Evolutionary conservation across 2,888 invertebrate genomes (phyloP).

Genomic region (Lampropteryx suffumata): DNA sequence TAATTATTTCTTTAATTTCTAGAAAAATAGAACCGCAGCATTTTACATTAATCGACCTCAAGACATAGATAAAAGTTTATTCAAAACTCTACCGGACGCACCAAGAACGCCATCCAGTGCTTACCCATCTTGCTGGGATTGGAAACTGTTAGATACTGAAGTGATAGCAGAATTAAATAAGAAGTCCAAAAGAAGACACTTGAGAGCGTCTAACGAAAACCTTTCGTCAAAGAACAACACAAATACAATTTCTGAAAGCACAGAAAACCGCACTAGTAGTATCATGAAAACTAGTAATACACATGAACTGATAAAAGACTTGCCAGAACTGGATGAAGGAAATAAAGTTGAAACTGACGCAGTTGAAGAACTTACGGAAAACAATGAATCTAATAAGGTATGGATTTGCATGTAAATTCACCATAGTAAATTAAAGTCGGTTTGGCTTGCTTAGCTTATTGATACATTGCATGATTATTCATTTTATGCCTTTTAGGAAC

Average conservation of each 20-base stretch:
- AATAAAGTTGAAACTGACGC: conserved; percentile 39
- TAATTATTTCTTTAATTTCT: conserved; percentile 45
- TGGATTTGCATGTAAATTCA: conserved; percentile 58
- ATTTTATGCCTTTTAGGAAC: conserved; percentile 70
- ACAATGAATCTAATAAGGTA: conserved; percentile 58
- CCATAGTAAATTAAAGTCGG: conserved; percentile 55
- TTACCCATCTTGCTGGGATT: conserved; percentile 88
- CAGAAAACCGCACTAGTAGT: conserved; percentile 52
- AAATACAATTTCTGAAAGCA: conserved; percentile 65
- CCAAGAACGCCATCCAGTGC: conserved; percentile 89
- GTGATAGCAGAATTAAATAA: conserved; percentile 70
- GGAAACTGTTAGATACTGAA: conserved; percentile 84
- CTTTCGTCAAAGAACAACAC: conserved; percentile 75
- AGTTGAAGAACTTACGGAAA: conserved; percentile 37
- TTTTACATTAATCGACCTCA: conserved; percentile 89
- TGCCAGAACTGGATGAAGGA: conserved; percentile 69
- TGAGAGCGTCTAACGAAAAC: conserved; percentile 69
- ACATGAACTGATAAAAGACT: conserved; percentile 69
- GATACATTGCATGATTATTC: conserved; percentile 70
- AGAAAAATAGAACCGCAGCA: conserved; percentile 92
- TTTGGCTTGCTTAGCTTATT: conserved; percentile 78
- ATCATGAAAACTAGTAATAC: conserved; percentile 74
- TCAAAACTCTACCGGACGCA: conserved; percentile 90
- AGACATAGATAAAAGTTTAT: conserved; percentile 89
- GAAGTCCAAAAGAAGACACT: conserved; percentile 65